A percentile compares a stretch with the other conserved stretches of the same genome.
Conservation (phyloP, 1,140 invertebrate genomes). For the Drosophila pruinosa region DNA sequence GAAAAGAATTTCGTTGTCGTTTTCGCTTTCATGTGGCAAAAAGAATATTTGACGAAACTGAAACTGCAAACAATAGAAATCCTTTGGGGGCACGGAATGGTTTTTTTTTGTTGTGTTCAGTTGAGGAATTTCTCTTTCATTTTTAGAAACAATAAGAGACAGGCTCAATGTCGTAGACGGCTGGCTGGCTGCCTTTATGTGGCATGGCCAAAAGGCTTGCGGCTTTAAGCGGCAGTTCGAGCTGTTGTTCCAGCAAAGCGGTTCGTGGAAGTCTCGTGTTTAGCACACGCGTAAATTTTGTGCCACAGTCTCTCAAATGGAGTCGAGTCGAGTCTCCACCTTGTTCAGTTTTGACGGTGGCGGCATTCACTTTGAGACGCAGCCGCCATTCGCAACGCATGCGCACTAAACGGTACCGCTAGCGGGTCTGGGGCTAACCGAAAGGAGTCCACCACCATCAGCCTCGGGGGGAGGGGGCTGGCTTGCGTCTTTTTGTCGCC, state of each 20-base stretch:
- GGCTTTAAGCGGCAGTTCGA: constrained; percentile 6
- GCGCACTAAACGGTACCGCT: constrained; percentile 82
- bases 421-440: constrained; percentile 57
- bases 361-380: constrained; percentile 78
- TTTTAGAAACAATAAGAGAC: constrained; percentile 72
- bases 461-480: not conserved
- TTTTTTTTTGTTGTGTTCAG: constrained; percentile 10
- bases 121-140: constrained; percentile 68
- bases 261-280: constrained; percentile 83
- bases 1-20: constrained; percentile 63
- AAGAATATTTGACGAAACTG: constrained; percentile 48
- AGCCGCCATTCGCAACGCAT: constrained; percentile 80
- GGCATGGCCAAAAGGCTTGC: constrained; percentile 1
- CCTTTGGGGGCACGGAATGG: constrained; percentile 64
- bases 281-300: constrained; percentile 82
- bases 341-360: constrained; percentile 23
- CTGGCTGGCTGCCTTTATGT: constrained; percentile 15
- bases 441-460: constrained; percentile 9
- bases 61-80: constrained; percentile 69
- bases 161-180: constrained; percentile 34
- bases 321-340: not conserved
- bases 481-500: constrained; percentile 67
- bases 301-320: constrained; percentile 59
- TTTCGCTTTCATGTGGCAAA: not conserved
- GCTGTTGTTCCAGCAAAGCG: constrained; percentile 36